Evolutionary conservation across 37 sponge, comb jelly and placozoan genomes (phyloP), one percentile per base, ranked within the genome.

Genomic region (Axinella damicornis): DNA sequence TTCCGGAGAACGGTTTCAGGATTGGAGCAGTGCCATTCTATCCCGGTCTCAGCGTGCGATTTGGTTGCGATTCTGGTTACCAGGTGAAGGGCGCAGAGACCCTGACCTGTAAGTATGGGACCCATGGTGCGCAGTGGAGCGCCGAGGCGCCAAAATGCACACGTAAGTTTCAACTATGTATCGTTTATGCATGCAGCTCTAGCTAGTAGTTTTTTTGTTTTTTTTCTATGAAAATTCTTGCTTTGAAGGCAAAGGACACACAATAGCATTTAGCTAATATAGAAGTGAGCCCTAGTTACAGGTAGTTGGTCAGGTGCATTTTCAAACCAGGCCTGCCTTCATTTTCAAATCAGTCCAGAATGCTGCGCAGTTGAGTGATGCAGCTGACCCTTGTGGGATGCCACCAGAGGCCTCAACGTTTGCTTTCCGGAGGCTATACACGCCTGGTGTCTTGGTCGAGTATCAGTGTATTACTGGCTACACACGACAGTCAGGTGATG

Each of bases 1-100:
- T 65, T 15, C 89, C 86, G 5, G 40, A 22, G 13, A 64, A 89
- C 68, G 81, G 86, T 5, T 14, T 33, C 11, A 79, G 76, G 54
- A 36, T 55, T 30, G 40, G 34, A 75, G 57, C n/a, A 2, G 11
- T 17, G 65, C n/a, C n/a, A n/a, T 79, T 41, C 66, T 21, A 46
- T 17, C 54, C 53, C 21, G 68, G 80, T 12, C 0, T 35, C 14
- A 53, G 30, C 35, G 9, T 79, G 20, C 2, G 9, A 31, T 79
- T 61, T 52, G 54, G n/a, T 12, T 79, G 80, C 68, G 52, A 53
- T 33, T 16, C 66, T 46, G 67, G 80, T 33, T 79, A 32, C 68
- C 34, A 65, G 31, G 35, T 73, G 53, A 17, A 56, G 13, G 73
- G 74, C 15, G 18, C 52, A 5, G 46, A n/a, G 21, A 53, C 39